Conservation (phyloP, 1,140 invertebrate genomes). For the Luehdorfia chinensis region DNA sequence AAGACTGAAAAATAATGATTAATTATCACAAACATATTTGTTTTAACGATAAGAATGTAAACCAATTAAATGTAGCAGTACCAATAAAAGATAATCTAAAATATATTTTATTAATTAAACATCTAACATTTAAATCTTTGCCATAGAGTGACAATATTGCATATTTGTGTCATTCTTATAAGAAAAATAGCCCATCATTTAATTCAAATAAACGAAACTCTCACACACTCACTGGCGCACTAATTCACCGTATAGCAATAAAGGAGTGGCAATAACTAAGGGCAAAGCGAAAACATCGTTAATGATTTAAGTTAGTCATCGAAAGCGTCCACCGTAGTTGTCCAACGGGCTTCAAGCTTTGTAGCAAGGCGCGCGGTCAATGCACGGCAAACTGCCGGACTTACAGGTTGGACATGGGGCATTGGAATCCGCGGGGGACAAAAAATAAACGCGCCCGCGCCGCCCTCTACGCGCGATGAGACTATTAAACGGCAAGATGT, state of each 20-base stretch:
- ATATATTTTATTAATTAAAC: not conserved
- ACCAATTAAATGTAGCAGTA: too few relatives aligned
- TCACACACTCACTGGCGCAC: too few relatives aligned
- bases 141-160: too few relatives aligned
- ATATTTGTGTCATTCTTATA: too few relatives aligned
- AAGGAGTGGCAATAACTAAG: not conserved
- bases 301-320: slow-evolving; percentile 48
- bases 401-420: slow-evolving; percentile 72
- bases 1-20: too few relatives aligned
- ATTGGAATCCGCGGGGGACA: slow-evolving; percentile 66
- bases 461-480: slow-evolving; percentile 36
- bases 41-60: too few relatives aligned
- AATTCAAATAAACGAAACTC: too few relatives aligned
- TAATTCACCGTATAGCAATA: too few relatives aligned
- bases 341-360: slow-evolving; percentile 59
- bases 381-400: slow-evolving; percentile 70
- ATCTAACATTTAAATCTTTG: too few relatives aligned
- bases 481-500: too few relatives aligned
- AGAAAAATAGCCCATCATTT: too few relatives aligned
- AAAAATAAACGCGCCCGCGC: slow-evolving; percentile 57
- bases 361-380: slow-evolving; percentile 65
- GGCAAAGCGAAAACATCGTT: slow-evolving; percentile 22
- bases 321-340: slow-evolving; percentile 58
- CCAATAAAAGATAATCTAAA: not conserved
- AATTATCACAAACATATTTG: too few relatives aligned